phyloP scores from a whole-genome alignment of 2,113 vertebrate genomes.

The Manacus vitellinus region DNA sequence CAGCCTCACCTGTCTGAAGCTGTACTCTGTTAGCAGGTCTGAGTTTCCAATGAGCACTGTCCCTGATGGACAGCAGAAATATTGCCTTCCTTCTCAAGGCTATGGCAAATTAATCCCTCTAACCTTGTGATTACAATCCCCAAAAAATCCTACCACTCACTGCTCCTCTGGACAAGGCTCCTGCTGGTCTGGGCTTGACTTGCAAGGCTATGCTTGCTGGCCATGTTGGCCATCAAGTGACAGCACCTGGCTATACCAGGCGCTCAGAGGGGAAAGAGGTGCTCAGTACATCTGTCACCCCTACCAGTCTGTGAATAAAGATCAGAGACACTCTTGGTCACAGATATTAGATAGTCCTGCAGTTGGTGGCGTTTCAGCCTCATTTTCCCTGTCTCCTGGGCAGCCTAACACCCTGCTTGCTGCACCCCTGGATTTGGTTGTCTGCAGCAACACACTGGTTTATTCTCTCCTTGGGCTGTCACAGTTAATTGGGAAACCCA shows the following conservation, averaged over 20 bases:
- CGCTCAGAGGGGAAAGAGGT: not conserved
- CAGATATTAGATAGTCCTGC: not conserved
- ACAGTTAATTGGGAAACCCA: not conserved
- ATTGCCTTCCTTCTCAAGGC: not conserved
- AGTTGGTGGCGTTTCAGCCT: not conserved
- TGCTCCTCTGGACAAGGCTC: not conserved
- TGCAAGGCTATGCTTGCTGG: not conserved
- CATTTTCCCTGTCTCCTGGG: not conserved
- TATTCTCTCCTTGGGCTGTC: not conserved
- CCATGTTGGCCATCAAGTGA: not conserved
- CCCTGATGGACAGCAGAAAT: not conserved
- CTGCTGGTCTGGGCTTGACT: not conserved
- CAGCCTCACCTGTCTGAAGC: not conserved
- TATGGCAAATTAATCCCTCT: not conserved
- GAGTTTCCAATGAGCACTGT: fast-evolving
- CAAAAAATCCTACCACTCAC: not conserved
- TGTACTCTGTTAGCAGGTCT: not conserved
- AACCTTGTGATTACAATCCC: not conserved
- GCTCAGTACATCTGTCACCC: not conserved
- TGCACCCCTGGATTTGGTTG: not conserved
- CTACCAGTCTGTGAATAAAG: not conserved
- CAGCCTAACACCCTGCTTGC: not conserved
- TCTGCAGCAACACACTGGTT: not conserved
- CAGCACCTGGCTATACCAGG: fast-evolving
- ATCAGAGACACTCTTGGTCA: not conserved